These are phyloP conservation scores for Drosophila tani DNA, from an alignment of 1,140 invertebrate genomes.

Conservation along the genomic window DNA sequence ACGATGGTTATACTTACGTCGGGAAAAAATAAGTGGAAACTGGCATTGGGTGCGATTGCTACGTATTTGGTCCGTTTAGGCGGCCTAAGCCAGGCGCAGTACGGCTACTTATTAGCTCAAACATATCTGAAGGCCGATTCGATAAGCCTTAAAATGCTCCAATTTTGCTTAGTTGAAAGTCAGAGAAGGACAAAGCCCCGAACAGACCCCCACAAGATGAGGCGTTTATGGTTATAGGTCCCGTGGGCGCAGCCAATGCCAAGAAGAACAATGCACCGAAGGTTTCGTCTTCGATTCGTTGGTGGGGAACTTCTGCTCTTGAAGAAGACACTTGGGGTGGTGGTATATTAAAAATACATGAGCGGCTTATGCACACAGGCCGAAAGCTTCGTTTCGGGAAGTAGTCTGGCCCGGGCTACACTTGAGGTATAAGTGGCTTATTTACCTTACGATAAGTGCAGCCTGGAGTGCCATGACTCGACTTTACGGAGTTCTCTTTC, in stretches of 20 bases:
- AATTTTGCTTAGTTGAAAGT: slow-evolving; percentile 38
- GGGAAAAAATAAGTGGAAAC: neutral
- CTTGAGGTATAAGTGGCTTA: slow-evolving; percentile 81
- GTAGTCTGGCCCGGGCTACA: slow-evolving; percentile 44
- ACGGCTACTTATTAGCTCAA: slow-evolving; percentile 19
- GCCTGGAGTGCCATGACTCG: slow-evolving; percentile 75
- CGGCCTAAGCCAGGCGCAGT: neutral
- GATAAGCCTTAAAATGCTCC: slow-evolving; percentile 64
- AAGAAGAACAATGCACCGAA: slow-evolving; percentile 45
- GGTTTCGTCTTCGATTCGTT: slow-evolving; percentile 24
- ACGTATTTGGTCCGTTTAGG: neutral
- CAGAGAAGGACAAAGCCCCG: slow-evolving; percentile 10
- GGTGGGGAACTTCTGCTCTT: slow-evolving; percentile 52
- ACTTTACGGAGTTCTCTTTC: slow-evolving; percentile 13
- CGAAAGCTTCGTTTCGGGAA: slow-evolving; percentile 5
- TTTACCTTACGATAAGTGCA: slow-evolving; percentile 81
- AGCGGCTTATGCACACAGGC: slow-evolving; percentile 35
- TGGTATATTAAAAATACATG: slow-evolving; percentile 81
- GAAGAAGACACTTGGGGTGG: slow-evolving; percentile 73
- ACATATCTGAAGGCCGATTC: slow-evolving; percentile 54
- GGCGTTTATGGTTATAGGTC: slow-evolving; percentile 76
- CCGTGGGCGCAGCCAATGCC: slow-evolving; percentile 58
- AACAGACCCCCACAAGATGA: slow-evolving; percentile 33
- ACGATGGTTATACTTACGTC: too few relatives aligned
- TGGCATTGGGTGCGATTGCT: neutral